Evolutionary conservation across 2,113 vertebrate species (phyloP).

Genomic region (Stegastes partitus): DNA sequence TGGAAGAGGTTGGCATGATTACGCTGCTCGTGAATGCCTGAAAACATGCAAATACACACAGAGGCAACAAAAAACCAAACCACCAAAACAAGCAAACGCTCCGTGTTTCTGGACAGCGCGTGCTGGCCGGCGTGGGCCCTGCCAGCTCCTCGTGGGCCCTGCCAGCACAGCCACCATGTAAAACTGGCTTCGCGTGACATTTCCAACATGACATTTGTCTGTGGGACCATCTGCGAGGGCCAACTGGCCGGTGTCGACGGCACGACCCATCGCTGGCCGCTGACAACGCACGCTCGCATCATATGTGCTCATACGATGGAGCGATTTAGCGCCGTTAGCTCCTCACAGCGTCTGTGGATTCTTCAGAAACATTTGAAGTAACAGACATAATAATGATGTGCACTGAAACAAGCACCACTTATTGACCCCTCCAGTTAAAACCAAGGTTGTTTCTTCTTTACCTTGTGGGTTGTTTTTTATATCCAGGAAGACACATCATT

Average conservation of each 20-base stretch:
- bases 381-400: no score
- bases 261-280: constrained; percentile 12
- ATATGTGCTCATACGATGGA: background rate
- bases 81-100: background rate
- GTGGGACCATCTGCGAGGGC: constrained; percentile 70
- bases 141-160: constrained; percentile 31
- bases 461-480: no score
- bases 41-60: constrained; percentile 31
- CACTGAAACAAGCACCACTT: no score
- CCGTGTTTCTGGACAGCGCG: background rate
- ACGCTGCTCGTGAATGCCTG: constrained; percentile 14
- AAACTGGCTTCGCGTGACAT: constrained; percentile 66
- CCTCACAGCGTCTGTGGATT: no score
- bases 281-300: constrained; percentile 5
- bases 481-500: no score
- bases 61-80: background rate
- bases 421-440: no score
- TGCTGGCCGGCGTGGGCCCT: constrained; percentile 26
- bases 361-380: no score
- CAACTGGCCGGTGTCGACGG: constrained; percentile 62
- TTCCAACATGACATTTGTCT: constrained; percentile 76
- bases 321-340: background rate
- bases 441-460: no score
- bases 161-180: constrained; percentile 60
- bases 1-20: constrained; percentile 42